Evolutionary conservation across 2,888 invertebrate species (phyloP).

Genomic region (Heliconius hortense): DNA sequence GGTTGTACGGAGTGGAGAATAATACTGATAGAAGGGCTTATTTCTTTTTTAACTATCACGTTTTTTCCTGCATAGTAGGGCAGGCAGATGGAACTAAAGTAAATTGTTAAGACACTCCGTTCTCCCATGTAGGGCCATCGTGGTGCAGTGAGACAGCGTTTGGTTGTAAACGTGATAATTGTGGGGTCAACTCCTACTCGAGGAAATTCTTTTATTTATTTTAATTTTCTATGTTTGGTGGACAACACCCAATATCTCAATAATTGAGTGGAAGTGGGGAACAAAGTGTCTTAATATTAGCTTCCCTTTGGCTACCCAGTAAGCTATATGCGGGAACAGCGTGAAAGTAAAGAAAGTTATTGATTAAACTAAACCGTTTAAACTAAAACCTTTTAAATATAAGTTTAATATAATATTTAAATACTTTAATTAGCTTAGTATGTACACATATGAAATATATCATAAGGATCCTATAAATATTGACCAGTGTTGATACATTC

Average conservation of each 20-base stretch:
- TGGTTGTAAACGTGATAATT: too few species aligned
- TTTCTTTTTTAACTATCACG: background rate
- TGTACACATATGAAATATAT: conserved; percentile 43
- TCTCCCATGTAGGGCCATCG: background rate
- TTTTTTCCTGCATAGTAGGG: background rate
- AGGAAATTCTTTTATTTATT: too few species aligned
- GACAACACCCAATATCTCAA: too few species aligned
- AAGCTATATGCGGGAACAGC: background rate
- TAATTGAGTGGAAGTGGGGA: background rate
- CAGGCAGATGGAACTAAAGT: background rate
- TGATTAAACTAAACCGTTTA: too few species aligned
- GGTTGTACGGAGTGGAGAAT: conserved; percentile 45
- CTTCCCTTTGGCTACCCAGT: background rate
- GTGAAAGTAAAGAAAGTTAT: background rate
- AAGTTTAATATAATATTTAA: background rate
- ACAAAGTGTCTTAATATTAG: background rate
- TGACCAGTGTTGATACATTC: conserved; percentile 46
- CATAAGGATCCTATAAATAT: conserved; percentile 49
- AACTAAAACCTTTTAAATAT: background rate
- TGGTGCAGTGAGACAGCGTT: too few species aligned
- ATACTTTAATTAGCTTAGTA: background rate
- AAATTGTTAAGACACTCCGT: background rate
- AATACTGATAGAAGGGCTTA: background rate
- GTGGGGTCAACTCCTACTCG: too few species aligned
- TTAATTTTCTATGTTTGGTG: too few species aligned